phyloP scores from a whole-genome alignment of 2,797 vertebrate genomes.

The Allenopithecus nigroviridis region DNA sequence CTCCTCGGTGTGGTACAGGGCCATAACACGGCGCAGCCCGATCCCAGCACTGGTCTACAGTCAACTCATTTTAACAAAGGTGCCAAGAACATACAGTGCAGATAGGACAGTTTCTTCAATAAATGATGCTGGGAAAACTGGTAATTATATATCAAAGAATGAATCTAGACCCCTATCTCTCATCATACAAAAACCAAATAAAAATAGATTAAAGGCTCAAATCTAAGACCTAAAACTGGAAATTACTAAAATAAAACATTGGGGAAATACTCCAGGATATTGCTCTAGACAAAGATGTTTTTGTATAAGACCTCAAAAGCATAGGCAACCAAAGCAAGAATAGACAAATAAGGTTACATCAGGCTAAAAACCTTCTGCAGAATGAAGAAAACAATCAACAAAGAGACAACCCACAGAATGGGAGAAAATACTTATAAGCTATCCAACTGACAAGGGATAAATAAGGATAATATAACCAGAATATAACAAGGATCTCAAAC shows the following conservation, averaged over 20 bases:
- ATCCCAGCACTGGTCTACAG: not conserved
- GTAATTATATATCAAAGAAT: not conserved
- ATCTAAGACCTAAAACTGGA: not conserved
- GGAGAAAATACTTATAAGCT: not conserved
- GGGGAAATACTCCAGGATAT: not conserved
- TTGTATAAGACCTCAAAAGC: not conserved
- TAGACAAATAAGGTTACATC: not conserved
- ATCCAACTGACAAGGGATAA: not conserved
- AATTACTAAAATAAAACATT: not conserved
- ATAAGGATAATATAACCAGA: not conserved
- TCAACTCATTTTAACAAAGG: not conserved
- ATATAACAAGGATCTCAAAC: not conserved
- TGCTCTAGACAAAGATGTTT: not conserved
- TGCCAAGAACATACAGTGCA: not conserved
- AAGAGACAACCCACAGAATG: not conserved
- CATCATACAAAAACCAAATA: not conserved
- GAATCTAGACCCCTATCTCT: not conserved
- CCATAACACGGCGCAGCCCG: constrained; percentile 72
- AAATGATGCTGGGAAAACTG: not conserved
- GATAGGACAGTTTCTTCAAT: not conserved
- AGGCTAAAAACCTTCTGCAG: not conserved
- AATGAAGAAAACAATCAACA: not conserved
- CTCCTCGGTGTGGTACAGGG: constrained; percentile 88
- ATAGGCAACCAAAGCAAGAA: not conserved
- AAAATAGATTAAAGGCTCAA: not conserved